Percentiles rank a stretch among this genome's conserved stretches.
These are phyloP conservation scores for Setipinna tenuifilis DNA, from an alignment of 2,797 vertebrate genomes.

Conservation along the genomic window DNA sequence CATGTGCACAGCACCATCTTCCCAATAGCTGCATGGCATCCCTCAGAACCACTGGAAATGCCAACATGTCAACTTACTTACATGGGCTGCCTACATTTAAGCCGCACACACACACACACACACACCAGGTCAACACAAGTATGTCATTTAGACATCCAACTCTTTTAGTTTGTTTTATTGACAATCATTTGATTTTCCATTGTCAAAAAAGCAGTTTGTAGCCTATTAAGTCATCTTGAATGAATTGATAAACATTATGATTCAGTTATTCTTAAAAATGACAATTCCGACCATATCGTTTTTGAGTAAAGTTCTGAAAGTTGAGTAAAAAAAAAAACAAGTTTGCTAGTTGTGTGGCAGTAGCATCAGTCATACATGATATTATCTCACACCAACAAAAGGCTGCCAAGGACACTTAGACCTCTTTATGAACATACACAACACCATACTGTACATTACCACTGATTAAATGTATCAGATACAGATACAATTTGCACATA, in stretches of 20 bases:
- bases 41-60: not conserved
- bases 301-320: not conserved
- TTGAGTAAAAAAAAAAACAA: not conserved
- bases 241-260: too few relatives aligned
- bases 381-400: not conserved
- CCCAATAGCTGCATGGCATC: too few relatives aligned
- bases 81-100: not conserved
- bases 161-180: not conserved
- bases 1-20: not conserved
- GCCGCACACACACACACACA: not conserved
- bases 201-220: not conserved
- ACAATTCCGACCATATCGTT: too few relatives aligned
- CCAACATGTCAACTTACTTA: not conserved
- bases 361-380: not conserved
- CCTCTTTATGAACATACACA: too few relatives aligned
- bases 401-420: too few relatives aligned
- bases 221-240: too few relatives aligned
- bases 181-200: not conserved
- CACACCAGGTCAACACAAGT: not conserved
- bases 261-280: too few relatives aligned
- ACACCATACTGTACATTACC: too few relatives aligned
- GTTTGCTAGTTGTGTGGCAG: not conserved
- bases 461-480: too few relatives aligned
- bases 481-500: too few relatives aligned
- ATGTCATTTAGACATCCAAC: not conserved